A percentile compares a stretch with the other conserved stretches of the same genome.
These are phyloP conservation scores for Leptarthrus brevirostris DNA, from an alignment of 2,888 invertebrate species.

Conservation along the genomic window DNA sequence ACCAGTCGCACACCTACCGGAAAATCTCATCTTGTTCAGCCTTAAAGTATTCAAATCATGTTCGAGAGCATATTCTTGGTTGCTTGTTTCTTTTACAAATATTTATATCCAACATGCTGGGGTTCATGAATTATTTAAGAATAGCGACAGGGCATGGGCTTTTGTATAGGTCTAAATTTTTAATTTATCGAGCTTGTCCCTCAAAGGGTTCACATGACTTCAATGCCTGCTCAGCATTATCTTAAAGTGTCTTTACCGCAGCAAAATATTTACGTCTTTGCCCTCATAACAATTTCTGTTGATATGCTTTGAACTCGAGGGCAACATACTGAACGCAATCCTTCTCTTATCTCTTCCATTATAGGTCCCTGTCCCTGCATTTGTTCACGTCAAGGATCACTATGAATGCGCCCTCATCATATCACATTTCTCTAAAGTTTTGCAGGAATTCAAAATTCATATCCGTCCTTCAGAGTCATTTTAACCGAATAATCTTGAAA, in stretches of 20 bases:
- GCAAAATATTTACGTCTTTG: no score
- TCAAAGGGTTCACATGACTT: slow-evolving; percentile 10
- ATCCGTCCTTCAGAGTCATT: background rate
- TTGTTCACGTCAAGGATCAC: background rate
- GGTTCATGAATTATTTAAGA: slow-evolving; percentile 22
- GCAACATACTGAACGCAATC: background rate
- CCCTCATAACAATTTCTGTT: background rate
- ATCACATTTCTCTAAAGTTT: background rate
- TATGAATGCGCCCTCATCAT: slow-evolving; percentile 5
- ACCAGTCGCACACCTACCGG: background rate
- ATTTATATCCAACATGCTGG: background rate
- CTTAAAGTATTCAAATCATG: slow-evolving; percentile 30
- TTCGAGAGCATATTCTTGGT: slow-evolving; percentile 6
- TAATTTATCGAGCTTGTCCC: slow-evolving; percentile 21
- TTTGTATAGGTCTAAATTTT: slow-evolving; percentile 20
- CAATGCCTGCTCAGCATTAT: background rate
- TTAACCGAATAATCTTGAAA: background rate
- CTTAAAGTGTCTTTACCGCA: background rate
- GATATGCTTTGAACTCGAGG: background rate
- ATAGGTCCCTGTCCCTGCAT: background rate
- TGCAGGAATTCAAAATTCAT: background rate
- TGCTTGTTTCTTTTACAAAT: background rate
- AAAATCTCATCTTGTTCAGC: slow-evolving; percentile 19
- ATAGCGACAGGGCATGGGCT: slow-evolving; percentile 22
- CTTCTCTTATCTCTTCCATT: slow-evolving; percentile 3